Conservation (phyloP, 2,797 vertebrate species). For the Pseudochromis fuscus region DNA sequence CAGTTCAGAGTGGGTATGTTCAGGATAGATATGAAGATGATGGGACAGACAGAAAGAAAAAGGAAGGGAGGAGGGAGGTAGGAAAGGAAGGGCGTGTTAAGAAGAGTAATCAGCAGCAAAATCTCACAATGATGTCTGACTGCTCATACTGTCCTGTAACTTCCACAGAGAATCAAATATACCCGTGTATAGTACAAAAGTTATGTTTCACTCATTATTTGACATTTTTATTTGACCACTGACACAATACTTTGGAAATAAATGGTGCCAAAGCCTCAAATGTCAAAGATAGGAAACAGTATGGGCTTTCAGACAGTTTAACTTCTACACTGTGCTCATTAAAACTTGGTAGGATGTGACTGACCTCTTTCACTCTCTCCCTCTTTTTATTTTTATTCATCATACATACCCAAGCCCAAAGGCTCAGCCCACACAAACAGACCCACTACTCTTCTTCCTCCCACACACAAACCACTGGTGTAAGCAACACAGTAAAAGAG, state of each 20-base stretch:
- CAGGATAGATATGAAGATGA: slow-evolving; percentile 64
- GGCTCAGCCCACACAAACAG: slow-evolving; percentile 50
- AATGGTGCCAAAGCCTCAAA: background rate
- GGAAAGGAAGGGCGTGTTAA: slow-evolving; percentile 60
- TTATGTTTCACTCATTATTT: background rate
- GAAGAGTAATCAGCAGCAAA: slow-evolving; percentile 55
- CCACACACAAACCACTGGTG: slow-evolving; percentile 25
- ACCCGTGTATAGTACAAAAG: background rate
- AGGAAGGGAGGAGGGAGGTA: slow-evolving; percentile 48
- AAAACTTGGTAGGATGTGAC: slow-evolving; percentile 29
- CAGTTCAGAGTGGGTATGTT: slow-evolving; percentile 27
- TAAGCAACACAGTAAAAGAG: slow-evolving; percentile 15
- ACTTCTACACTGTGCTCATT: slow-evolving; percentile 23
- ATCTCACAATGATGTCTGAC: slow-evolving; percentile 50
- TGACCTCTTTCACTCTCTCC: slow-evolving; percentile 47
- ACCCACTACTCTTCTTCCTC: slow-evolving; percentile 45
- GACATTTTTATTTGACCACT: background rate
- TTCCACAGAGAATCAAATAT: slow-evolving; percentile 5
- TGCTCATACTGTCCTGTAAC: slow-evolving; percentile 38
- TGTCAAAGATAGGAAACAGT: slow-evolving; percentile 29
- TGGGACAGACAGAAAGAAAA: slow-evolving; percentile 63
- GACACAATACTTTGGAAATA: background rate
- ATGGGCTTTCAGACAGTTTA: slow-evolving; percentile 55
- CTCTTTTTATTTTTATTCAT: slow-evolving; percentile 27
- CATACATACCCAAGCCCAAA: slow-evolving; percentile 48